A percentile compares a stretch with the other conserved stretches of the same genome.
Evolutionary conservation across 2,888 invertebrate species (phyloP).

Genomic region (Resseliella maxima): DNA sequence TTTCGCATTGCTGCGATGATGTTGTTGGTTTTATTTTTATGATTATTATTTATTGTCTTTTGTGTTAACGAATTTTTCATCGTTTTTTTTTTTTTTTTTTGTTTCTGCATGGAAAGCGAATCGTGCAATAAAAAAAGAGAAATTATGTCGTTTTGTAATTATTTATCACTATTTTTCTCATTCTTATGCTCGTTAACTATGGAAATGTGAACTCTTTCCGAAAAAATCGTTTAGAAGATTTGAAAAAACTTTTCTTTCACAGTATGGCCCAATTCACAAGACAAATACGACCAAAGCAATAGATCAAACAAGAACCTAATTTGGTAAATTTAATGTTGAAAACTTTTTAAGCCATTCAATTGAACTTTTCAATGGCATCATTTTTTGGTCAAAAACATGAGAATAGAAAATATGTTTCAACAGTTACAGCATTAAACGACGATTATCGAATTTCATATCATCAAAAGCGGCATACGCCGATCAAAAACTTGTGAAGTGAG

Average conservation of each 20-base stretch:
- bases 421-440: neutral
- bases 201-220: neutral
- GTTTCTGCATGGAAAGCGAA: neutral
- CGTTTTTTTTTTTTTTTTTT: neutral
- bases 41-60: constrained; percentile 1
- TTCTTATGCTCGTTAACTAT: constrained; percentile 16
- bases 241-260: too few relatives aligned
- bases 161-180: constrained; percentile 17
- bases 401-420: neutral
- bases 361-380: neutral
- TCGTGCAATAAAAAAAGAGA: constrained; percentile 14
- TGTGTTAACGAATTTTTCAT: constrained; percentile 14
- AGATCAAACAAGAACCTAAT: neutral
- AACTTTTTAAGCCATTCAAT: neutral
- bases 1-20: neutral
- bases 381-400: neutral
- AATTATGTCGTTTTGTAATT: neutral
- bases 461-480: neutral
- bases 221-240: neutral
- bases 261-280: neutral
- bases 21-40: neutral
- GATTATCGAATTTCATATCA: neutral
- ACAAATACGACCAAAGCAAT: neutral
- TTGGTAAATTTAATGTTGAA: neutral
- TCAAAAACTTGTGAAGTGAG: neutral